phyloP scores from a whole-genome alignment of 2,797 vertebrate species.

The Eulemur rubriventer region DNA sequence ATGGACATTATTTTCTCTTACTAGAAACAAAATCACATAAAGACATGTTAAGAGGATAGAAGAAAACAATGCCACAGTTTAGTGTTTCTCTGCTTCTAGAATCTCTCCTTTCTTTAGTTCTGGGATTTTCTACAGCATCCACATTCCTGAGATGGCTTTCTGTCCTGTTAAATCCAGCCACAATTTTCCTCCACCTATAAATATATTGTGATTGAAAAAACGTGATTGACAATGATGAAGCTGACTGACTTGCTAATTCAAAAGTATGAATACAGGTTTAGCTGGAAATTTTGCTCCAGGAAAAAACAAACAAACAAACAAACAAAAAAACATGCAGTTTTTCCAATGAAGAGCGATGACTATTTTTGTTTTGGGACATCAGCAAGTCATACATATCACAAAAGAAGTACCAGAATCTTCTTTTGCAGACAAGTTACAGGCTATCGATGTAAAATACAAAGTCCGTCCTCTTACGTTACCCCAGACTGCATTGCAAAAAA shows the following conservation, averaged over 20 bases:
- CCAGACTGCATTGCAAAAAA: neutral
- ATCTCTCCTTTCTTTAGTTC: neutral
- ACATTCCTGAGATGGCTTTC: neutral
- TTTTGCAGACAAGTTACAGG: conserved; percentile 20
- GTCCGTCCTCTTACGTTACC: conserved; percentile 39
- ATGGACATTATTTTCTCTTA: neutral
- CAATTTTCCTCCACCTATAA: neutral
- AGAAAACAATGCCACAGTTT: neutral
- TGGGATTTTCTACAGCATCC: neutral
- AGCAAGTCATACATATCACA: conserved; percentile 39
- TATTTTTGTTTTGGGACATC: conserved; percentile 73
- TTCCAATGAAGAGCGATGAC: conserved; percentile 64
- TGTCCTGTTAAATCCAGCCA: neutral
- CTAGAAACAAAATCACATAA: neutral
- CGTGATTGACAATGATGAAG: neutral
- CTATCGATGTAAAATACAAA: conserved; percentile 23
- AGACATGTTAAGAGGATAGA: neutral
- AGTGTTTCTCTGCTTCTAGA: too few species aligned
- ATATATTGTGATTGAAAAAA: conserved; percentile 44
- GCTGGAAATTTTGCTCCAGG: conserved; percentile 46
- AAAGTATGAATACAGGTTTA: conserved; percentile 33
- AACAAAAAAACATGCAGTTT: conserved; percentile 68
- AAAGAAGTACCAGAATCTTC: conserved; percentile 51
- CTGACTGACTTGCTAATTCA: conserved; percentile 55
- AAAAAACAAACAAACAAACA: conserved; percentile 53